Conservation (phyloP, 1,140 invertebrate species). For the Philaenus spumarius region DNA sequence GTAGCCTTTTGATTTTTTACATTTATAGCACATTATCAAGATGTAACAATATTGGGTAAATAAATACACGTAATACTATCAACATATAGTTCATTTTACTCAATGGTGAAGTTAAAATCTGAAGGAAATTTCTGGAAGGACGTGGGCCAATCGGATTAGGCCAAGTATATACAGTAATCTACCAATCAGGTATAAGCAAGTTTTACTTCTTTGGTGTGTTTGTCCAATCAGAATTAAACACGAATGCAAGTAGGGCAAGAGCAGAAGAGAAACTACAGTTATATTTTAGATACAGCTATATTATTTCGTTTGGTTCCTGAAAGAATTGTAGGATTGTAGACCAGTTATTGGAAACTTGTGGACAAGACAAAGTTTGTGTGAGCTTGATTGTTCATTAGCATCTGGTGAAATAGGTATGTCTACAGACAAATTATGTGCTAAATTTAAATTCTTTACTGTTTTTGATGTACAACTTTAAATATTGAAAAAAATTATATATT, state of each 20-base stretch:
- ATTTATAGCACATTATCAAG: too few species aligned
- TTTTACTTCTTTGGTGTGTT: conserved; percentile 12
- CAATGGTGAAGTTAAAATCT: too few species aligned
- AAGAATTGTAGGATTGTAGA: background rate
- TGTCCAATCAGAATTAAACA: conserved; percentile 39
- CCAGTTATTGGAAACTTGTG: background rate
- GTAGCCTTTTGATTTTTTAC: too few species aligned
- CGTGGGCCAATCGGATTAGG: conserved; percentile 48
- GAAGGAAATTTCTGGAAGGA: conserved; percentile 24
- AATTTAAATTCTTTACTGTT: too few species aligned
- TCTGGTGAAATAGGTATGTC: background rate
- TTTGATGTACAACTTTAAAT: too few species aligned
- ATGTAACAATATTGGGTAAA: too few species aligned
- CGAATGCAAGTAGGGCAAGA: conserved; percentile 10
- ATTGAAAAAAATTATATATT: too few species aligned
- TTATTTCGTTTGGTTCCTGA: background rate
- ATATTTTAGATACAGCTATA: background rate
- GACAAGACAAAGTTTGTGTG: background rate
- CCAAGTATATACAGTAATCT: conserved; percentile 39
- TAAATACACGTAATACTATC: too few species aligned
- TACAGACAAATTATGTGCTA: too few species aligned
- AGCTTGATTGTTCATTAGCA: background rate
- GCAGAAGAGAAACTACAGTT: background rate
- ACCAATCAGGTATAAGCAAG: conserved; percentile 17
- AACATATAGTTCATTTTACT: too few species aligned